Percentiles rank a stretch among this genome's conserved stretches.
Evolutionary conservation across 2,797 vertebrate genomes (phyloP).

Genomic region (Crocodylus rhombifer): DNA sequence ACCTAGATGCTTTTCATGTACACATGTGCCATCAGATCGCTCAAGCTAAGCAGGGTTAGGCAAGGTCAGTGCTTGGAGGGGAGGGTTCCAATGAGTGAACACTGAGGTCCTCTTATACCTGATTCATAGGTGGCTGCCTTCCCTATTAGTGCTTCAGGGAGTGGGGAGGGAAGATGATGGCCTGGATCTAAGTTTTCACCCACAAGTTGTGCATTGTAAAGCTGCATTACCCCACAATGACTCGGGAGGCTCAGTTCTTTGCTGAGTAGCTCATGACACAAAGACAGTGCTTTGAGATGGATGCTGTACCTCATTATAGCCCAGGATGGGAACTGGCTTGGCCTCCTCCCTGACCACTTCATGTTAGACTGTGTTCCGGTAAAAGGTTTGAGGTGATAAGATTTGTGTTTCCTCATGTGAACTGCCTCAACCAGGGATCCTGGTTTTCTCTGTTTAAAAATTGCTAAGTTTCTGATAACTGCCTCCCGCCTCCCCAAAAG

Average conservation of each 20-base stretch:
- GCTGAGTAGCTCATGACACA: background rate
- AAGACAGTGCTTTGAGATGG: background rate
- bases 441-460: no score
- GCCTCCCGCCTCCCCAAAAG: no score
- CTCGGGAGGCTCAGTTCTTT: background rate
- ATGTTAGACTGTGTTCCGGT: background rate
- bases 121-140: background rate
- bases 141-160: background rate
- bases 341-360: background rate
- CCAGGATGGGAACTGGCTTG: background rate
- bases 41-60: constrained; percentile 27
- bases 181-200: background rate
- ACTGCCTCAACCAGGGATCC: no score
- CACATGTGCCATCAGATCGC: constrained; percentile 55
- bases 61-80: background rate
- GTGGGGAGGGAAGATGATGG: background rate
- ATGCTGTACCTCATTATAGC: background rate
- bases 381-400: background rate
- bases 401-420: background rate
- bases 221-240: background rate
- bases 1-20: constrained; percentile 56
- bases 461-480: no score
- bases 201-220: background rate
- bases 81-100: background rate
- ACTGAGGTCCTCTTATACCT: background rate